Percentiles rank a stretch among this genome's conserved stretches.
phyloP scores from a whole-genome alignment of 2,797 vertebrate species.

The Ctenopoma multispine region DNA sequence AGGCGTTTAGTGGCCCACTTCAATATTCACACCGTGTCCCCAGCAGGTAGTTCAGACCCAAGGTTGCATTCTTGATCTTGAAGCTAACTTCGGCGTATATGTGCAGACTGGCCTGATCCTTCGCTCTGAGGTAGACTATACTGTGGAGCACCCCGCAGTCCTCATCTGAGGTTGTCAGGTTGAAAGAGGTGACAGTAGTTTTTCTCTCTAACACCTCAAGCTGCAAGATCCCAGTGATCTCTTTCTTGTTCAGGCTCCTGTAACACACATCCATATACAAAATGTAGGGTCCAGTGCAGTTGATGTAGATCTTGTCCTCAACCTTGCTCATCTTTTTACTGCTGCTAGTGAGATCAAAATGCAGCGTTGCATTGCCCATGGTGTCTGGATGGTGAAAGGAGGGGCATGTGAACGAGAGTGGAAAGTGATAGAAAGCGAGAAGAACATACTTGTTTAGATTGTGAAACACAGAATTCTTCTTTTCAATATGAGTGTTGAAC shows the following conservation, averaged over 20 bases:
- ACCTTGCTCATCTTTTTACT: neutral
- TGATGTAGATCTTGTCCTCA: constrained; percentile 17
- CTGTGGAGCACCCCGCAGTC: constrained; percentile 57
- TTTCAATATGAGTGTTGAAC: neutral
- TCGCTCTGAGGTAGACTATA: constrained; percentile 29
- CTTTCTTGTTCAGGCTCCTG: accelerated
- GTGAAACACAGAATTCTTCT: constrained; percentile 6
- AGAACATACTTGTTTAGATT: neutral
- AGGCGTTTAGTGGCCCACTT: neutral
- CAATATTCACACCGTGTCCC: constrained; percentile 40
- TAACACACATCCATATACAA: constrained; percentile 56
- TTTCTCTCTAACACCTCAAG: neutral
- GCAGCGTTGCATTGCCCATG: accelerated
- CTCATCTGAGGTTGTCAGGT: accelerated
- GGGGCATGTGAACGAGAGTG: neutral
- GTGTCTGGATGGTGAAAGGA: constrained; percentile 21
- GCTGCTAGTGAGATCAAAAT: accelerated
- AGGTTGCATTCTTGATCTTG: neutral
- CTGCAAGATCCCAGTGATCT: constrained; percentile 4
- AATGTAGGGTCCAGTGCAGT: constrained; percentile 71
- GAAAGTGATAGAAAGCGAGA: neutral
- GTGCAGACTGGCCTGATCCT: constrained; percentile 13
- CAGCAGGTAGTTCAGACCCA: constrained; percentile 67
- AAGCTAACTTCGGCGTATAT: accelerated
- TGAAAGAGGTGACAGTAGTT: neutral